Evolutionary conservation across 2,888 invertebrate species (phyloP).

Genomic region (Synergus gifuensis): DNA sequence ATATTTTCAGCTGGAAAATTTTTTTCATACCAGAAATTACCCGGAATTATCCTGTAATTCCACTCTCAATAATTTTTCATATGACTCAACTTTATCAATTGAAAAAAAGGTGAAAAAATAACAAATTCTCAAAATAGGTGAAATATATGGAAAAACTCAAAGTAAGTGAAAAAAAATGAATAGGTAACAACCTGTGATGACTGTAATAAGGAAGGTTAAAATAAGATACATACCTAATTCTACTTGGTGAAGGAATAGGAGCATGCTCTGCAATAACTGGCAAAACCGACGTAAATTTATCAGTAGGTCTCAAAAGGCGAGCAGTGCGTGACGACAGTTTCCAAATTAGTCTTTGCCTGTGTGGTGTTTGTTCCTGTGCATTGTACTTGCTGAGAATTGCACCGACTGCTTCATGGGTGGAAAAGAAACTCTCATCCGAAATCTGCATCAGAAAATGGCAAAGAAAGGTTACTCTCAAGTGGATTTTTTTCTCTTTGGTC

Average conservation of each 20-base stretch:
- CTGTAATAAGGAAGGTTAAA: slow-evolving; percentile 38
- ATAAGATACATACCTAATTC: slow-evolving; percentile 66
- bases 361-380: slow-evolving; percentile 83
- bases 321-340: slow-evolving; percentile 86
- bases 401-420: slow-evolving; percentile 82
- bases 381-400: slow-evolving; percentile 86
- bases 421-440: slow-evolving; percentile 82
- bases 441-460: slow-evolving; percentile 79
- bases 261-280: slow-evolving; percentile 87
- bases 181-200: no score
- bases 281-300: slow-evolving; percentile 85
- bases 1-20: not conserved
- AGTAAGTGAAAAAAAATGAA: no score
- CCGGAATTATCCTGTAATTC: no score
- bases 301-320: slow-evolving; percentile 86
- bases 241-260: slow-evolving; percentile 74
- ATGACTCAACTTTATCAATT: slow-evolving; percentile 12
- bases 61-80: no score
- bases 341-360: slow-evolving; percentile 88
- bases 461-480: not conserved
- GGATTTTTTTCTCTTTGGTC: not conserved
- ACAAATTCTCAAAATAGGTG: no score
- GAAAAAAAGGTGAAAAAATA: not conserved
- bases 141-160: no score
- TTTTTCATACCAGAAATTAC: not conserved